Percentiles rank a stretch among this genome's conserved stretches.
phyloP scores from a whole-genome alignment of 2,888 invertebrate genomes.

The Caenorhabditis virilis region DNA sequence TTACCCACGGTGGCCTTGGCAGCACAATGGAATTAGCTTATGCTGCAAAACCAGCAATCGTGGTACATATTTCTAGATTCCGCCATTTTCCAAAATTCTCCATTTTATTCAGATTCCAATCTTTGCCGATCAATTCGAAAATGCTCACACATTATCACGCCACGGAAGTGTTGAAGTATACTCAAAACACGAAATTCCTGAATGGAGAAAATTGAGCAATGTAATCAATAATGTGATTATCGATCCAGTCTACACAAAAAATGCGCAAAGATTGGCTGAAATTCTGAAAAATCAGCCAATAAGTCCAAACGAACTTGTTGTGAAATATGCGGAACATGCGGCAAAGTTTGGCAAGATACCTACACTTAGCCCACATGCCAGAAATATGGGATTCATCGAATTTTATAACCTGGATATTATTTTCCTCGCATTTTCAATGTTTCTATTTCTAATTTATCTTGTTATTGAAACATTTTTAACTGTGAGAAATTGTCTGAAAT shows the following conservation, averaged over 20 bases:
- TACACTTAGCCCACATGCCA: constrained; percentile 16
- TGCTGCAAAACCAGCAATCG: constrained; percentile 30
- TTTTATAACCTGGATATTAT: constrained; percentile 28
- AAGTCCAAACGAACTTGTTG: constrained; percentile 14
- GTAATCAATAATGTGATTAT: constrained; percentile 2
- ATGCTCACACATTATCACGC: background rate
- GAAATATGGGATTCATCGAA: constrained; percentile 22
- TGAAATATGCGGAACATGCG: constrained; percentile 28
- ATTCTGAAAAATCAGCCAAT: constrained; percentile 25
- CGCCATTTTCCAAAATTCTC: background rate
- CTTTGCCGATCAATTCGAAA: background rate
- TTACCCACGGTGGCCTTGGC: constrained; percentile 37
- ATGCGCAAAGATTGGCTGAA: constrained; percentile 22
- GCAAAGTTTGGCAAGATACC: constrained; percentile 30
- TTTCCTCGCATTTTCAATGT: too few relatives aligned
- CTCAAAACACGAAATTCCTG: constrained; percentile 21
- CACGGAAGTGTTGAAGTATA: constrained; percentile 16
- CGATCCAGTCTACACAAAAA: constrained; percentile 7
- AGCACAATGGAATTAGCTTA: constrained; percentile 37
- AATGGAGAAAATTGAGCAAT: constrained; percentile 19
- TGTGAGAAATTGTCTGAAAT: too few relatives aligned
- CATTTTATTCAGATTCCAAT: background rate
- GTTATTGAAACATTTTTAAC: too few relatives aligned
- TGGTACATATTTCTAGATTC: constrained; percentile 28
- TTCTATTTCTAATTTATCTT: too few relatives aligned